Base-by-base conservation (phyloP, 2,113 vertebrate species). In the Paedocypris sp. region DNA sequence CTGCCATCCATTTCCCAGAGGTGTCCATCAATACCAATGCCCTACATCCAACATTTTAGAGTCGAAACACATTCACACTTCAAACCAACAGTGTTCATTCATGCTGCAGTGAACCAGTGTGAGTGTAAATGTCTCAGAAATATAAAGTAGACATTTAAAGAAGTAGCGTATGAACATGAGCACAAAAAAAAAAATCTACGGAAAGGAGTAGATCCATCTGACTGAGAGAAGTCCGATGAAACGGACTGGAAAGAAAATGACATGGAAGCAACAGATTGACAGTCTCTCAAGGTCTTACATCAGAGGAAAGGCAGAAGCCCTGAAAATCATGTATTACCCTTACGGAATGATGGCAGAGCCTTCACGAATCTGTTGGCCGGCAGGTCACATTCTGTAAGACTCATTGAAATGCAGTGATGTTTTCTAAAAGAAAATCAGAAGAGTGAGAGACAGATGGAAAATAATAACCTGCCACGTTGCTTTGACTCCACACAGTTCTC, bases 321-420 rank as follows among this genome's bases (percentile, higher is more conserved):
- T 7, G 39, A 25, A 58, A 58, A 58, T 58, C 54, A 58, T 32
- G 32, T 20, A 57, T 57, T 43, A 57, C 38, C 28, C 23, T 57
- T 28, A 43, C 31, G 16, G 48, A 52, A 45, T 42, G 38, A 46
- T 60, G 64, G 50, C 45, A 42, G 59, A 49, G 49, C 35, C 15
- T 23, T 50, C 58, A 39, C 13, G 48, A 58, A 41, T 59, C 60
- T 31, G 23, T 39, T 43, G 38, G 33, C 39, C 10, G 39, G 65
- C 43, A 57, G 20, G 46, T 61, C 52, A n/a, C n/a, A 61, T 51
- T 29, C 29, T 41, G 8, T 26, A 22, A 49, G 0, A 60, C 46
- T 46, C 23, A 54, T 50, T 32, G 68, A 57, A 69, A 71, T 57
- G 65, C 56, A 66, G 59, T 25, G 26, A 68, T 60, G 29, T 53